Conservation (phyloP, 2,797 vertebrate species). For the Falco concolor region DNA sequence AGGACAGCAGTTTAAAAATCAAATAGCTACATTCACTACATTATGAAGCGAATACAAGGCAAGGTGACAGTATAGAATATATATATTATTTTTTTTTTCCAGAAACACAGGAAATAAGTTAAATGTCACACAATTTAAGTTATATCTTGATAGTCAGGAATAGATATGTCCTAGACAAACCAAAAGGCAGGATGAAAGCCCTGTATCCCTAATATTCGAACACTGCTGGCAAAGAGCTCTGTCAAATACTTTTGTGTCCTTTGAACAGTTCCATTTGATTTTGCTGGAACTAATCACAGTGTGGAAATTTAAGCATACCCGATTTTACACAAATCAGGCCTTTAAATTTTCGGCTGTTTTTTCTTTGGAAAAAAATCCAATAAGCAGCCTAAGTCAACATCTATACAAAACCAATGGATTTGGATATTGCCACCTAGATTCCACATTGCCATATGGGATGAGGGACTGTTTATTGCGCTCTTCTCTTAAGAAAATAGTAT, state of each 20-base stretch:
- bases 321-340: not conserved
- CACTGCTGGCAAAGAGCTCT: not conserved
- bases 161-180: not conserved
- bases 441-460: not conserved
- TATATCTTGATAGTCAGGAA: not conserved
- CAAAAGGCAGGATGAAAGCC: not conserved
- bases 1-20: constrained; percentile 79
- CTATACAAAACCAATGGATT: not conserved
- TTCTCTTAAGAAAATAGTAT: not conserved
- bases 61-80: constrained; percentile 50
- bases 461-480: not conserved
- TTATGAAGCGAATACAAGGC: constrained; percentile 64
- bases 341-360: not conserved
- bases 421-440: not conserved
- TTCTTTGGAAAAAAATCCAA: not conserved
- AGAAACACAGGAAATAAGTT: not conserved
- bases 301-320: not conserved
- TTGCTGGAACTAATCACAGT: not conserved
- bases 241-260: not conserved
- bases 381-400: not conserved
- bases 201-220: not conserved
- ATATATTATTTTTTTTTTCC: not conserved
- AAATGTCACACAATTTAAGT: not conserved
- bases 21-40: constrained; percentile 78
- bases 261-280: not conserved